These are phyloP conservation scores for Eupsilia transversa DNA, from an alignment of 2,888 invertebrate species.

Conservation along the genomic window DNA sequence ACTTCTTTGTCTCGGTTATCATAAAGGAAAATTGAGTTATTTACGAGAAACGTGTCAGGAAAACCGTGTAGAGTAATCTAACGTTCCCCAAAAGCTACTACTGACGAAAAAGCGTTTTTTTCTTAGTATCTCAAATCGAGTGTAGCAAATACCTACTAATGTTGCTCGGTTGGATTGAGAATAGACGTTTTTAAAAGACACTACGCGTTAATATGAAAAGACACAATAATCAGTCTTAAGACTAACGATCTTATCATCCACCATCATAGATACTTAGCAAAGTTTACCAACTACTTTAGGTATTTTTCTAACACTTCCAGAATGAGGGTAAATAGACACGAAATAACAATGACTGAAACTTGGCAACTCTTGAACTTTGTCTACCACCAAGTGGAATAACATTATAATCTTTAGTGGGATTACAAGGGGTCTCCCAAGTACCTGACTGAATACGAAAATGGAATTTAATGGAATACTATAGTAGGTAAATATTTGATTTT, in stretches of 20 bases:
- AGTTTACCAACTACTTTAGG: slow-evolving; percentile 42
- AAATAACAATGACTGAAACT: slow-evolving; percentile 51
- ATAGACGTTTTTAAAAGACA: too few relatives aligned
- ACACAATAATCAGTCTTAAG: neutral
- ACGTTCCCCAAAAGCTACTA: too few relatives aligned
- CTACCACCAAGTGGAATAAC: slow-evolving; percentile 67
- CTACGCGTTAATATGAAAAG: too few relatives aligned
- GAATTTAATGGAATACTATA: slow-evolving; percentile 73
- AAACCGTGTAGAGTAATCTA: neutral
- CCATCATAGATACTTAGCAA: slow-evolving; percentile 40
- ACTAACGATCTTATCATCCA: slow-evolving; percentile 18
- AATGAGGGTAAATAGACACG: slow-evolving; percentile 26
- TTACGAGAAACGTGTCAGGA: neutral
- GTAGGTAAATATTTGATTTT: slow-evolving; percentile 69
- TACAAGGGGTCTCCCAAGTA: slow-evolving; percentile 68
- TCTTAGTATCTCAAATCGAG: too few relatives aligned
- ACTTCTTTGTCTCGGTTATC: slow-evolving; percentile 26
- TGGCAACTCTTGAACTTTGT: slow-evolving; percentile 53
- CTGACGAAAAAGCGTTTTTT: neutral
- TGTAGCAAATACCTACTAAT: neutral
- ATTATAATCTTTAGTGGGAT: slow-evolving; percentile 76
- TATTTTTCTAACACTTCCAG: slow-evolving; percentile 39
- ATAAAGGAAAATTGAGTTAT: slow-evolving; percentile 29
- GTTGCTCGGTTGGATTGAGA: too few relatives aligned
- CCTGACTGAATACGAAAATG: slow-evolving; percentile 70